Base-by-base conservation (phyloP, 2,888 invertebrate species). In the Scaptomyza flava region DNA sequence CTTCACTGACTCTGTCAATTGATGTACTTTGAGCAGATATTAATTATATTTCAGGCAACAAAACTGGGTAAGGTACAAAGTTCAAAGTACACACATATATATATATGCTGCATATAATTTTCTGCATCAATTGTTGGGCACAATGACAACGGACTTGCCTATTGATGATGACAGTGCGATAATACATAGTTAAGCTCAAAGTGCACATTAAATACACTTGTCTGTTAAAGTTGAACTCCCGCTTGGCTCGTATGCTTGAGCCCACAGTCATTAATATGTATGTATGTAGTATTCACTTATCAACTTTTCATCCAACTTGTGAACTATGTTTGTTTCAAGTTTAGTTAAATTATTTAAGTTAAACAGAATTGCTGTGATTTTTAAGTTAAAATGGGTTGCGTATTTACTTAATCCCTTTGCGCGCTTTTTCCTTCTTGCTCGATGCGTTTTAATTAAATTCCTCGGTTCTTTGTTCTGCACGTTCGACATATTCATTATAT, bases 61-160 rank as follows among this genome's bases (percentile, higher is more conserved):
- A 53, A 7, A 41, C 60, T 33, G 17, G 6, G 33, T 23, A 17
- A 20, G 17, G 12, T 20, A 9, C 20, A n/a, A n/a, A n/a, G 20
- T 20, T 20, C 11, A 6, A 43, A n/a, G n/a, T n/a, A n/a, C n/a
- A n/a, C n/a, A n/a, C n/a, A n/a, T n/a, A n/a, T n/a, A n/a, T 23
- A 31, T 17, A 27, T 36, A 12, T 23, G 57, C 59, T 70, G 59
- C 70, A 81, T 56, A 73, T 76, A 41, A 81, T 81, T 85, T 79
- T 85, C 83, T 46, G 84, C 70, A 60, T 61, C 69, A 62, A 45
- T 62, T 82, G 82, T 41, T 43, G 20, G 36, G 45, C 36, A 65
- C n/a, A 65, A 57, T 31, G 43, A 60, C 43, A 36, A 31, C 43
- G 48, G 17, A 34, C 20, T 45, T n/a, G 45, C 50, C 51, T 61